Evolutionary conservation across 2,113 vertebrate species (phyloP), one percentile per base, ranked within the genome.

Genomic region (Crotalus horridus): DNA sequence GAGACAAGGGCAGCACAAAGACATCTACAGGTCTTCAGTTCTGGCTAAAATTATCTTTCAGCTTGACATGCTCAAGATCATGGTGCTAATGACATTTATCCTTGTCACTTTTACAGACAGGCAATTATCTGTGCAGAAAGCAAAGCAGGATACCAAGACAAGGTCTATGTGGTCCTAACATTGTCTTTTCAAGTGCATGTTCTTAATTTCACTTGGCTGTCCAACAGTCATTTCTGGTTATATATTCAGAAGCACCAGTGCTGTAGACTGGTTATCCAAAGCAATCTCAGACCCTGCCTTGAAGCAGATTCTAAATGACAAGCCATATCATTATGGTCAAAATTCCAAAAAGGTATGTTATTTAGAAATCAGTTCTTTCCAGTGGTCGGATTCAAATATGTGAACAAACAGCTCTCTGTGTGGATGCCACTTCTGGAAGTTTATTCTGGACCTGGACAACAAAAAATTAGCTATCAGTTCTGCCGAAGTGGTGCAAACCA

Each of bases 81-180:
- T 86, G 64, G 81, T 93, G 64, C 59, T 93, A 94, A 95, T 92
- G 55, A 46, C 33, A 95, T 94, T 92, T 93, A 91, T 15, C 51
- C 12, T 90, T 93, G 55, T 90, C 74, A 92, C 12, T 94, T 94
- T 94, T 94, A 95, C 93, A 91, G 93, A 51, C 43, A 93, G 85
- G 3, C 17, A 96, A 56, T 93, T 95, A 88, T 89, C 91, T n/a
- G 24, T 92, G 55, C 89, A 95, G 89, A 94, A 94, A 95, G 17
- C 48, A 87, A 92, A 90, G 20, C 23, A 95, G 46, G 26, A 85
- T 59, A 88, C 93, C 39, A 92, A 90, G 92, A 91, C 4, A 46
- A 93, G 93, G 93, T 43, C 91, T 93, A 90, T 85, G 92, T 88
- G 87, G 91, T 88, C 91, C 89, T 95, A 89, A 93, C 2, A 0